Evolutionary conservation across 1,140 invertebrate species (phyloP).

Genomic region (Doryteuthis pealeii): DNA sequence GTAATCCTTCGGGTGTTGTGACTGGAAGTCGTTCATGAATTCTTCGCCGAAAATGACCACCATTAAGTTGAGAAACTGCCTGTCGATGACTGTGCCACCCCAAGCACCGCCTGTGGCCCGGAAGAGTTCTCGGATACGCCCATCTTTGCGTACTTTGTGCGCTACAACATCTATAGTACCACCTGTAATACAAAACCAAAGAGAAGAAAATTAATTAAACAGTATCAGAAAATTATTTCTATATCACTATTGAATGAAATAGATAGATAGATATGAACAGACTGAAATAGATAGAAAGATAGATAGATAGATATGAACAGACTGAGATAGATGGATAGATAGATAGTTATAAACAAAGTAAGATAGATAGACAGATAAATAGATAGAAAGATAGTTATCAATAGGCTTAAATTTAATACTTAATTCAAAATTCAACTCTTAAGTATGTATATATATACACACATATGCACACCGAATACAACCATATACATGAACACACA

Average conservation of each 20-base stretch:
- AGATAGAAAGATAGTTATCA: too few relatives aligned
- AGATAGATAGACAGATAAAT: too few relatives aligned
- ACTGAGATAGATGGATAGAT: too few relatives aligned
- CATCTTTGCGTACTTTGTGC: slow-evolving; percentile 53
- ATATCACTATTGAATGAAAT: too few relatives aligned
- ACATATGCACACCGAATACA: too few relatives aligned
- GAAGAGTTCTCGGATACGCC: slow-evolving; percentile 47
- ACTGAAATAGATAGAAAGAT: too few relatives aligned
- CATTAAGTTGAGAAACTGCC: slow-evolving; percentile 46
- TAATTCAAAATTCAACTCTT: too few relatives aligned
- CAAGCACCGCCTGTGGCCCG: slow-evolving; percentile 54
- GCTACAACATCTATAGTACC: slow-evolving; percentile 55
- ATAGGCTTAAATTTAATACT: neutral
- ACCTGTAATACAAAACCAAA: slow-evolving; percentile 30
- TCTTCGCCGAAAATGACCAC: slow-evolving; percentile 48
- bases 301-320: too few relatives aligned
- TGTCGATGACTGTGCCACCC: slow-evolving; percentile 54
- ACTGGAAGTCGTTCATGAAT: slow-evolving; percentile 45
- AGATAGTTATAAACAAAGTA: too few relatives aligned
- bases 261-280: too few relatives aligned
- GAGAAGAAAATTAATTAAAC: neutral
- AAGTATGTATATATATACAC: too few relatives aligned
- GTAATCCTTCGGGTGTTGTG: slow-evolving; percentile 49
- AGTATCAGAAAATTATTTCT: neutral
- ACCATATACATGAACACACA: too few relatives aligned